These are phyloP conservation scores for Passer montanus DNA, from an alignment of 2,113 vertebrate genomes.

Conservation along the genomic window DNA sequence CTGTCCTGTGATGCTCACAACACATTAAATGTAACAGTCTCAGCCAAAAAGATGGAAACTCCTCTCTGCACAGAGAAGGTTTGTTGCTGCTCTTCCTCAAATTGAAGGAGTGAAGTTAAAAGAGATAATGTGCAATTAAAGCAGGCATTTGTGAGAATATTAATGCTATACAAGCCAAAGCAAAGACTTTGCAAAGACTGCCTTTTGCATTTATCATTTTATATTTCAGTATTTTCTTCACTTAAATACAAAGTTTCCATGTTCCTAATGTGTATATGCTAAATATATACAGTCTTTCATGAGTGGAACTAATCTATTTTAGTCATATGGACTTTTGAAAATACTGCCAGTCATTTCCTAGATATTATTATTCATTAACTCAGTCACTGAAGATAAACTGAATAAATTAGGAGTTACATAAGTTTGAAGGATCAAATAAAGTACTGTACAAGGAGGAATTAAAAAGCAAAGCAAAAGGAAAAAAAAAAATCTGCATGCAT, in stretches of 20 bases:
- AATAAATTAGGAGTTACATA: background rate
- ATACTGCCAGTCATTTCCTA: background rate
- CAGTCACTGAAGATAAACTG: background rate
- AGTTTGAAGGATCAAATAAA: conserved; percentile 68
- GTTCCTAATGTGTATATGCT: background rate
- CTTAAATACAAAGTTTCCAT: background rate
- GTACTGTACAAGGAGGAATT: conserved; percentile 10
- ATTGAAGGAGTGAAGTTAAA: background rate
- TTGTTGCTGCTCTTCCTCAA: background rate
- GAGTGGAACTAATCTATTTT: background rate
- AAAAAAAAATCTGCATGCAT: conserved; percentile 45
- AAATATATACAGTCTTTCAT: background rate
- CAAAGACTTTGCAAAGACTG: background rate
- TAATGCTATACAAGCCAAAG: background rate
- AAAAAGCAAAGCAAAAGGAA: background rate
- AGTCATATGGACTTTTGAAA: background rate
- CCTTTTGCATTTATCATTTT: background rate
- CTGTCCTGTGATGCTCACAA: background rate
- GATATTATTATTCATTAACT: background rate
- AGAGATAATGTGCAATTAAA: background rate
- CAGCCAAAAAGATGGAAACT: background rate
- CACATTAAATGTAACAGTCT: background rate
- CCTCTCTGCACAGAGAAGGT: background rate
- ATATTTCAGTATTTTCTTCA: background rate
- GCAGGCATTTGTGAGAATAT: background rate